A percentile compares a stretch with the other conserved stretches of the same genome.
These are phyloP conservation scores for Mus pahari DNA, from an alignment of 2,113 vertebrate species.

Conservation along the genomic window DNA sequence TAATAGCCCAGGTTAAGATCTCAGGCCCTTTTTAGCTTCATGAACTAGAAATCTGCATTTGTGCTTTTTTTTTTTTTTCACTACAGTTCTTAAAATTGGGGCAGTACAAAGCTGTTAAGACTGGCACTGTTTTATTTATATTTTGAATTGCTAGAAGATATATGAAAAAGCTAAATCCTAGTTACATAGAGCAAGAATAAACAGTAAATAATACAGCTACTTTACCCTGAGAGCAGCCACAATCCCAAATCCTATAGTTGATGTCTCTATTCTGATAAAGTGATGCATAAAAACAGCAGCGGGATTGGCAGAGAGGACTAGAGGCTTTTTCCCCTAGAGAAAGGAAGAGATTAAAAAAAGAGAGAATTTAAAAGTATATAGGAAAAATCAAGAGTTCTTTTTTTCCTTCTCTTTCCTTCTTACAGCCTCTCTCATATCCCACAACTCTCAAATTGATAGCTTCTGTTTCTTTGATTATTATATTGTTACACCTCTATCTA, in stretches of 20 bases:
- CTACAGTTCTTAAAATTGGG: not conserved
- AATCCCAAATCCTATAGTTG: not conserved
- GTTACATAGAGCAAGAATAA: conserved; percentile 17
- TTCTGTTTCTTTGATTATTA: not conserved
- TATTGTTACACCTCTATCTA: not conserved
- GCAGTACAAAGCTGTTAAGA: not conserved
- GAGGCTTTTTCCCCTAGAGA: not conserved
- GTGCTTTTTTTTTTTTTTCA: not conserved
- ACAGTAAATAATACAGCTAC: not conserved
- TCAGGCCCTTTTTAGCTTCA: not conserved
- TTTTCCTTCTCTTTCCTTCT: not conserved
- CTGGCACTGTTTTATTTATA: not conserved
- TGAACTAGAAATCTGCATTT: conserved; percentile 12
- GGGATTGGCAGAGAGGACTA: not conserved
- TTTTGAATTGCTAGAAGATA: conserved; percentile 35
- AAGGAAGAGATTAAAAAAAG: not conserved
- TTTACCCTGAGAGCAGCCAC: not conserved
- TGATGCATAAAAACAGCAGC: conserved; percentile 20
- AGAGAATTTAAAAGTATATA: not conserved
- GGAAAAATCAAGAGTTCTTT: not conserved
- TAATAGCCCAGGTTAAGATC: conserved; percentile 36
- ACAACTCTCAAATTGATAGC: not conserved
- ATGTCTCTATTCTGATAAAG: not conserved
- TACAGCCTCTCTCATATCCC: not conserved
- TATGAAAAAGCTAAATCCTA: conserved; percentile 3